Percentiles rank a stretch among this genome's conserved stretches.
phyloP scores from a whole-genome alignment of 2,888 invertebrate species.

The Orthosia gracilis region DNA sequence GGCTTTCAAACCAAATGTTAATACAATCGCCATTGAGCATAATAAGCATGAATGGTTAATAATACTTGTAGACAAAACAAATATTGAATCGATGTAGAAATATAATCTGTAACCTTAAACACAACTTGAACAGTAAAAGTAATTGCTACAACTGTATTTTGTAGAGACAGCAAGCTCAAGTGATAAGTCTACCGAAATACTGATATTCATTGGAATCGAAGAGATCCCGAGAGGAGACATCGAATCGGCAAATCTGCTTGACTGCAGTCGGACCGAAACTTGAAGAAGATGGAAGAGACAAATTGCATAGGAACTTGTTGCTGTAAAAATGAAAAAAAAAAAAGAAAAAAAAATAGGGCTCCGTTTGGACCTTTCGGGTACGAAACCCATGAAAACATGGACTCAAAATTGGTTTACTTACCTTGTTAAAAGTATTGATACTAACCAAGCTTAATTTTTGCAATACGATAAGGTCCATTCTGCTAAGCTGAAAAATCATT shows the following conservation, averaged over 20 bases:
- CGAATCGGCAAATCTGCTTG: neutral
- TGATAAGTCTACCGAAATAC: neutral
- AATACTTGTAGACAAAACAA: neutral
- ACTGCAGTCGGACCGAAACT: neutral
- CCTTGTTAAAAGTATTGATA: no score
- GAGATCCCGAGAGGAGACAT: neutral
- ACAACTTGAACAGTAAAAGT: no score
- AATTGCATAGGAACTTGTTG: no score
- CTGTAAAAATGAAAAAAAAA: no score
- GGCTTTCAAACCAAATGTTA: no score
- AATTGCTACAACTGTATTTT: neutral
- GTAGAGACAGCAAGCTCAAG: neutral
- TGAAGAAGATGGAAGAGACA: neutral
- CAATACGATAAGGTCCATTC: neutral
- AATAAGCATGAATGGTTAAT: no score
- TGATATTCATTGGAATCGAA: no score
- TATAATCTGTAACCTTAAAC: neutral
- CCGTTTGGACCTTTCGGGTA: no score
- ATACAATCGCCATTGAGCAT: no score
- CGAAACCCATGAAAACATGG: no score
- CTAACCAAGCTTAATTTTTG: neutral
- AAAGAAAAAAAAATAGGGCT: no score
- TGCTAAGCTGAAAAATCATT: neutral
- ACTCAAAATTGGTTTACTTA: no score
- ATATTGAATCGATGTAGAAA: neutral